Conservation (phyloP, 2,113 vertebrate genomes). For the Brachyhypopomus occidentalis region DNA sequence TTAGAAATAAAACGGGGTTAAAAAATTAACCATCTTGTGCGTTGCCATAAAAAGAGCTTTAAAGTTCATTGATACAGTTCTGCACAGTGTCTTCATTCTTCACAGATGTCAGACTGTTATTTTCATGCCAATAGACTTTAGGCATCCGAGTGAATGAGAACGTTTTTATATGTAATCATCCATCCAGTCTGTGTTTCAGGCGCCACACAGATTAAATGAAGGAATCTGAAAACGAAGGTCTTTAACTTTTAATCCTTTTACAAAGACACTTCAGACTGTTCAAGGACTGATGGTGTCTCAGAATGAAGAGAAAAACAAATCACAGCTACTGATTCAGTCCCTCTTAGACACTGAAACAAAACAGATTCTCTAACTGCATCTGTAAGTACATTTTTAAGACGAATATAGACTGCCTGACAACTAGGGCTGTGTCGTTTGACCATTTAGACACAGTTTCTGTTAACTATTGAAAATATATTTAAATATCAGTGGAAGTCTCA, state of each 20-base stretch:
- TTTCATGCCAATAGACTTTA: conserved; percentile 81
- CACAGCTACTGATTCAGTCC: conserved; percentile 49
- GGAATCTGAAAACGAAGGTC: conserved; percentile 91
- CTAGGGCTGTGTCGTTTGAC: conserved; percentile 13
- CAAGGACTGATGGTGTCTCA: conserved; percentile 83
- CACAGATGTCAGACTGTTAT: conserved; percentile 84
- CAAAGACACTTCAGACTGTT: conserved; percentile 90
- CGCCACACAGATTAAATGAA: conserved; percentile 93
- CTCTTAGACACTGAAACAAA: conserved; percentile 41
- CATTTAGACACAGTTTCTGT: not conserved
- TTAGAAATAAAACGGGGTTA: not conserved
- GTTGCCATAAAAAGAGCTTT: conserved; percentile 35
- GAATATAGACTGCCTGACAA: conserved; percentile 35
- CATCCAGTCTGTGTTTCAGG: conserved; percentile 89
- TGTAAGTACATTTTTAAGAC: conserved; percentile 67
- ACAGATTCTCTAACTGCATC: conserved; percentile 80
- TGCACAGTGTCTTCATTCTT: conserved; percentile 74
- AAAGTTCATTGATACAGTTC: conserved; percentile 43
- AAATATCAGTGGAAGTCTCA: not conserved
- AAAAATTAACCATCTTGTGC: not conserved
- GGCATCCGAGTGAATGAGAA: conserved; percentile 82
- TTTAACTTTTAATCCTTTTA: conserved; percentile 95
- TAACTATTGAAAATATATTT: not conserved
- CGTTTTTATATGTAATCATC: conserved; percentile 89
- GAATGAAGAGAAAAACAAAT: conserved; percentile 65